A percentile compares a stretch with the other conserved stretches of the same genome.
Conservation (phyloP, 2,113 vertebrate genomes). For the Corythornis vintsioides region DNA sequence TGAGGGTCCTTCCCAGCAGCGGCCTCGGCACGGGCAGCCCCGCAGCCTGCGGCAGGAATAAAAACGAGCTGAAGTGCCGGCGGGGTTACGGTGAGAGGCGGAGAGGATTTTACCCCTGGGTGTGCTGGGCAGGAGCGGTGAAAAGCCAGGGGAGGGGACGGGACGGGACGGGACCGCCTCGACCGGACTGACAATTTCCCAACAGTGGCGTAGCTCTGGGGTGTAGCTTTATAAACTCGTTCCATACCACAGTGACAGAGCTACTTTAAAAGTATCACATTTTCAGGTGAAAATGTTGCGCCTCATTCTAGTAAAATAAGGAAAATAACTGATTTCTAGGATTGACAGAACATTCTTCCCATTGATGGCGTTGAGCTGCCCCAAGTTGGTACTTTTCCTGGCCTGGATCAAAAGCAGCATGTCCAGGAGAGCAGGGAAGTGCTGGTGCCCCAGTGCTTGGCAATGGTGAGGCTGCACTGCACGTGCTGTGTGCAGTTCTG, state of each 20-base stretch:
- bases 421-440: no score
- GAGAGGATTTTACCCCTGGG: accelerated
- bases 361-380: accelerated
- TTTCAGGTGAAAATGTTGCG: not conserved
- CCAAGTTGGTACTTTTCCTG: not conserved
- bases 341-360: no score
- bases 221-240: accelerated
- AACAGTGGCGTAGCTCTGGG: accelerated
- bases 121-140: not conserved
- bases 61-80: accelerated
- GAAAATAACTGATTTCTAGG: accelerated
- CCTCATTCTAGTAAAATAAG: accelerated
- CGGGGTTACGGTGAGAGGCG: accelerated
- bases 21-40: not conserved
- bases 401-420: no score
- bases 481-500: no score
- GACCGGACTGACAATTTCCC: accelerated
- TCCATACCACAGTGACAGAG: accelerated
- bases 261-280: accelerated
- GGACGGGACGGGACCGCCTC: no score
- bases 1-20: not conserved
- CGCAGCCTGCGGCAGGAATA: accelerated
- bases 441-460: no score
- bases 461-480: no score
- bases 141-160: accelerated